Evolutionary conservation across 2,113 vertebrate species (phyloP).

Genomic region (Melanocharis versteri): DNA sequence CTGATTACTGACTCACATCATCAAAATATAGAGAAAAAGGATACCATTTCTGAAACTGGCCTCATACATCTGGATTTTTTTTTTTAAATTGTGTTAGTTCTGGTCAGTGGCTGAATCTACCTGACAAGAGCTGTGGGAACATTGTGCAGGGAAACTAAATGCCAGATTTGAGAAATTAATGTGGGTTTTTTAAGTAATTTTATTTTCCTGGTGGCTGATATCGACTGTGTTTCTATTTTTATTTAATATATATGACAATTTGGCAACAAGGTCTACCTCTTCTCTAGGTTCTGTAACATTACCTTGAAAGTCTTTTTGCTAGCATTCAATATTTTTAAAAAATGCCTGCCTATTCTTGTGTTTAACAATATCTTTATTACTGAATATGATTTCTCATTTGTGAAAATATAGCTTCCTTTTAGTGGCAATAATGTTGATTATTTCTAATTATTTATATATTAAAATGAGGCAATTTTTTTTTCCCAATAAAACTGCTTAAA

Average conservation of each 20-base stretch:
- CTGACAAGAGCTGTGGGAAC: background rate
- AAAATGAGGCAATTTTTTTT: background rate
- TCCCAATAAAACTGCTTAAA: background rate
- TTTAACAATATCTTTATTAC: background rate
- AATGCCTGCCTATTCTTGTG: background rate
- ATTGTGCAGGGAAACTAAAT: background rate
- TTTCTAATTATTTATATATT: conserved; percentile 18
- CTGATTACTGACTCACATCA: background rate
- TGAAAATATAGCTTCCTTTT: background rate
- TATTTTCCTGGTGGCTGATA: background rate
- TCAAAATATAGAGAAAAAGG: background rate
- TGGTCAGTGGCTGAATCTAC: background rate
- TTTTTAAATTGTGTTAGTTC: background rate
- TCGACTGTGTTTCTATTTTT: background rate
- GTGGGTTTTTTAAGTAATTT: background rate
- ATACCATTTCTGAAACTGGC: background rate
- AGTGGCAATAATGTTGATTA: background rate
- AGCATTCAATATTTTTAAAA: background rate
- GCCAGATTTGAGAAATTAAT: background rate
- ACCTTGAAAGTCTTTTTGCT: background rate
- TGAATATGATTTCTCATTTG: background rate
- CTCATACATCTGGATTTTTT: background rate
- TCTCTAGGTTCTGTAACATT: background rate
- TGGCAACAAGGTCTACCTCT: background rate
- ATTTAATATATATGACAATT: background rate